A percentile compares a stretch with the other conserved stretches of the same genome.
Evolutionary conservation across 2,888 invertebrate species (phyloP).

Genomic region (Euclidia mi): DNA sequence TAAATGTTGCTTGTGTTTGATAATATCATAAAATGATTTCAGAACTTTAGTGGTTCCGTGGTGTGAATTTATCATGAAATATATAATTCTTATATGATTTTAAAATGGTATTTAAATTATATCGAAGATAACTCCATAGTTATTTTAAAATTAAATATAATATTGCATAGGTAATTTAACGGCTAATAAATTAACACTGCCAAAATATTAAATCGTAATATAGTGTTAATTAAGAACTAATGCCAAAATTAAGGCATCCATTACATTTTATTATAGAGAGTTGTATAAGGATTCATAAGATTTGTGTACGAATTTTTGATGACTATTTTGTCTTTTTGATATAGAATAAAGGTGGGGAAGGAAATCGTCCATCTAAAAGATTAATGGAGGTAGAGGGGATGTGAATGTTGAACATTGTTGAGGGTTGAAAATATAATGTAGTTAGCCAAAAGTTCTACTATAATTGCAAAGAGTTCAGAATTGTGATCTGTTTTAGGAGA

Average conservation of each 20-base stretch:
- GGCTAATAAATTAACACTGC: conserved; percentile 84
- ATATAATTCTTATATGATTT: conserved; percentile 42
- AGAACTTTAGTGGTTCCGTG: conserved; percentile 50
- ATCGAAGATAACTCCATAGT: conserved; percentile 32
- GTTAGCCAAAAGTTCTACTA: conserved; percentile 68
- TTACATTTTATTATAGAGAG: conserved; percentile 66
- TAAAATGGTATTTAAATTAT: conserved; percentile 36
- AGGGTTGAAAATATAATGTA: conserved; percentile 62
- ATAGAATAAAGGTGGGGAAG: conserved; percentile 59
- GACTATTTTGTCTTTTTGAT: conserved; percentile 83
- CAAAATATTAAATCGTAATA: conserved; percentile 78
- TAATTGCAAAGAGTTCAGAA: conserved; percentile 66
- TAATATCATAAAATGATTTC: conserved; percentile 73
- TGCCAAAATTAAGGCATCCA: conserved; percentile 71
- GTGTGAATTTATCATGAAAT: conserved; percentile 50
- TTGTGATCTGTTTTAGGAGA: conserved; percentile 81
- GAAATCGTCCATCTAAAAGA: conserved; percentile 75
- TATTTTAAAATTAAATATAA: conserved; percentile 42
- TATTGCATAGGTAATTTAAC: conserved; percentile 54
- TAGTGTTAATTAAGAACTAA: conserved; percentile 68
- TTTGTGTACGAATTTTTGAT: conserved; percentile 86
- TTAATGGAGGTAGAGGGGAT: conserved; percentile 56
- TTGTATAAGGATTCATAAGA: conserved; percentile 69
- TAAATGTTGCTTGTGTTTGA: conserved; percentile 68
- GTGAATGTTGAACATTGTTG: conserved; percentile 56